A percentile compares a stretch with the other conserved stretches of the same genome.
Evolutionary conservation across 2,113 vertebrate species (phyloP).

Genomic region (Phalacrocorax aristotelis): DNA sequence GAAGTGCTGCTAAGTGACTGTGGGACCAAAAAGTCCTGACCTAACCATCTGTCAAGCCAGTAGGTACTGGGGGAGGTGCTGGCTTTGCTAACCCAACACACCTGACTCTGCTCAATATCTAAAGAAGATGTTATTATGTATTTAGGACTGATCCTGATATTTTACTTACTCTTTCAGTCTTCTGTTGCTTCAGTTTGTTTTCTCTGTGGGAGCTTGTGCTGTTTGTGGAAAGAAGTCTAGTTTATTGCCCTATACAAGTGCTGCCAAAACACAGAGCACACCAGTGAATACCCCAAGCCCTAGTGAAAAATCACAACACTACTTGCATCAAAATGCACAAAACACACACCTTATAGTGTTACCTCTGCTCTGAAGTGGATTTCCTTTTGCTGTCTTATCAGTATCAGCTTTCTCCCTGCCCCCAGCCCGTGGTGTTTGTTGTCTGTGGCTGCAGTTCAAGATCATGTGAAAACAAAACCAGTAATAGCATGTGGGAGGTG

Average conservation of each 20-base stretch:
- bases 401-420: neutral
- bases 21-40: neutral
- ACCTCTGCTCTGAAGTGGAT: neutral
- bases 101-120: neutral
- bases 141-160: neutral
- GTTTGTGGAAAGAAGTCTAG: constrained; percentile 2
- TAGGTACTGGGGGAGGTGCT: neutral
- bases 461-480: neutral
- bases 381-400: neutral
- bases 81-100: neutral
- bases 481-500: neutral
- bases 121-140: neutral
- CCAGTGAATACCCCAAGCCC: neutral
- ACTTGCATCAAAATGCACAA: neutral
- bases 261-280: neutral
- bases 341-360: neutral
- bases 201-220: neutral
- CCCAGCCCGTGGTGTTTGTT: neutral
- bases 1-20: neutral
- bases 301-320: neutral
- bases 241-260: neutral
- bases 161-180: neutral
- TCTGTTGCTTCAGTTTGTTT: neutral
- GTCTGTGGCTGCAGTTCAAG: neutral
- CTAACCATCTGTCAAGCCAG: neutral